phyloP scores from a whole-genome alignment of 2,888 invertebrate genomes.

The Platynereis dumerilii region DNA sequence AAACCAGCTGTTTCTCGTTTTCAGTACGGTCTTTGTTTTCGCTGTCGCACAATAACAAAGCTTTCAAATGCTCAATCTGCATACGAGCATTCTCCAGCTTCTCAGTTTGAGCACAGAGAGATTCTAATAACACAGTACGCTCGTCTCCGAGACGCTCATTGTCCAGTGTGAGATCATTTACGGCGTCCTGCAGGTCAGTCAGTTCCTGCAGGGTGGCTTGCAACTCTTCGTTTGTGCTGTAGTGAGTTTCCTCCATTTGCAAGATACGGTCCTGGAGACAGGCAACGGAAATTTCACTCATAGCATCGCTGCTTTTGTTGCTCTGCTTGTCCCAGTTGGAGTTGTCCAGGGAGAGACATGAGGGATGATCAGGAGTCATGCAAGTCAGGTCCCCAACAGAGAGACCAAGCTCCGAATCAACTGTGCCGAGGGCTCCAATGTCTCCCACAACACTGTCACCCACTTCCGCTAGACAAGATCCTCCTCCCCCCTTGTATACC shows the following conservation, averaged over 20 bases:
- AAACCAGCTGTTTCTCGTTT: conserved; percentile 73
- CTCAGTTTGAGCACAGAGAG: conserved; percentile 89
- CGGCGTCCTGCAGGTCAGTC: conserved; percentile 81
- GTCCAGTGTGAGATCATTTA: conserved; percentile 85
- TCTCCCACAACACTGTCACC: conserved; percentile 15
- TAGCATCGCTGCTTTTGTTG: conserved; percentile 72
- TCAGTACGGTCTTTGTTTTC: conserved; percentile 58
- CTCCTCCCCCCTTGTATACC: no score
- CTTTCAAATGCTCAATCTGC: conserved; percentile 84
- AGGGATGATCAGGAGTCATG: conserved; percentile 51
- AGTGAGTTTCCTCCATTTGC: conserved; percentile 90
- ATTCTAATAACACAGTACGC: conserved; percentile 86
- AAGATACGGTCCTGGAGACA: conserved; percentile 89
- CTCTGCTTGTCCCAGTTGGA: conserved; percentile 86
- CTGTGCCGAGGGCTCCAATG: not conserved
- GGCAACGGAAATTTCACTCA: conserved; percentile 85
- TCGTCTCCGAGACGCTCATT: conserved; percentile 88
- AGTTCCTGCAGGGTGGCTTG: conserved; percentile 93
- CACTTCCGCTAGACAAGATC: not conserved
- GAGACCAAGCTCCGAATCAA: conserved; percentile 50
- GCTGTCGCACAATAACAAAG: conserved; percentile 67
- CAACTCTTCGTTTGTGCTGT: conserved; percentile 65
- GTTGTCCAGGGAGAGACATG: conserved; percentile 46
- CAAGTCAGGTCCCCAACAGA: conserved; percentile 48
- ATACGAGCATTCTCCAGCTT: conserved; percentile 86